Base-by-base conservation (phyloP, 2,888 invertebrate genomes). In the Acrocyrtus sp. region DNA sequence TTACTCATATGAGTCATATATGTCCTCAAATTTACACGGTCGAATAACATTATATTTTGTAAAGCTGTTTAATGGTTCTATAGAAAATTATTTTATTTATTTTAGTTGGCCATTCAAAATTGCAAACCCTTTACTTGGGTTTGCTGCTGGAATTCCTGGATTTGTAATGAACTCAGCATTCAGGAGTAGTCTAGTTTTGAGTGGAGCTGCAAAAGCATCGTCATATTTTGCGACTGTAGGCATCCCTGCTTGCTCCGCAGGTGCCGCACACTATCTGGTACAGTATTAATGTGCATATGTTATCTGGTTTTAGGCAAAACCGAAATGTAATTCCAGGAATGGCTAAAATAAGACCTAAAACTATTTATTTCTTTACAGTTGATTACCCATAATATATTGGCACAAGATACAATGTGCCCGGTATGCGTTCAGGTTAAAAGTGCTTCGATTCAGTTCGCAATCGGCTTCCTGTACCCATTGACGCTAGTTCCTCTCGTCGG, bases 351-450 rank as follows among this genome's bases (percentile, higher is more conserved):
- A n/a, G 41, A 5, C 17, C 8, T 51, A 3, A 24, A 41, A 63
- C 5, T 3, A 24, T 17, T 5, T 6, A 29, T 29, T 51, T 27
- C 3, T 3, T n/a, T n/a, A n/a, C 24, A 90, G 88, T 79, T 87
- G 62, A 83, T 92, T 51, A 84, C 89, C 79, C 86, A 86, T 0
- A 84, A 87, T 19, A 83, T 92, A 68, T 77, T 91, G 2, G 78
- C 92, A 21, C 85, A 88, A 82, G 87, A 86, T 34, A 84, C 86
- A 0, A n/a, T 21, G 12, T 93, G 93, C 81, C 88, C 90, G 0
- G 81, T 90, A 4, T 93, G 93, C 82, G 81, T 88, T 24, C 89
- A 92, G 84, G 75, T 89, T 0, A 86, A 86, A 73, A 87, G 91
- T 26, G 85, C 87, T 2, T 83, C 84, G 0, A 78, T 89, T 22